These are phyloP conservation scores for Agrotis ipsilon DNA, from an alignment of 2,888 invertebrate species.

Conservation along the genomic window DNA sequence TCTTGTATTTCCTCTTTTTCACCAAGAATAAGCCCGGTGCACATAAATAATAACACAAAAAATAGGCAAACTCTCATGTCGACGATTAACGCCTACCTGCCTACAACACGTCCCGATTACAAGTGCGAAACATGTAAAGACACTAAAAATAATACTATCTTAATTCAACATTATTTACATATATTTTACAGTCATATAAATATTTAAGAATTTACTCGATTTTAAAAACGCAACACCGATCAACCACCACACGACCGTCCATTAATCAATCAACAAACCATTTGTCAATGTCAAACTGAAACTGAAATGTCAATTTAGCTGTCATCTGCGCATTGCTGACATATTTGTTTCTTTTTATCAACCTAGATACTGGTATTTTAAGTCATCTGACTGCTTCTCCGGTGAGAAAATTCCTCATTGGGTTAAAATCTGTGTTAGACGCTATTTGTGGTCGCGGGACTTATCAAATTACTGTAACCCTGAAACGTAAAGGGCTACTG, in stretches of 20 bases:
- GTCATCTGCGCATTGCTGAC: too few relatives aligned
- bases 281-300: constrained; percentile 38
- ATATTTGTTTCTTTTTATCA: too few relatives aligned
- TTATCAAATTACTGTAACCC: too few relatives aligned
- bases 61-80: constrained; percentile 80
- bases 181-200: constrained; percentile 23
- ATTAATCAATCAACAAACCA: constrained; percentile 56
- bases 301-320: constrained; percentile 1
- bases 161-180: constrained; percentile 42
- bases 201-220: constrained; percentile 28
- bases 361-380: too few relatives aligned
- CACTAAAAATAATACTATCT: constrained; percentile 27
- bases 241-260: constrained; percentile 20
- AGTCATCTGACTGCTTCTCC: too few relatives aligned
- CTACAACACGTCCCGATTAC: constrained; percentile 54
- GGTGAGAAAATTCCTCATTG: too few relatives aligned
- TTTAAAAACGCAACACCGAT: constrained; percentile 9
- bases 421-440: too few relatives aligned
- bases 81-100: constrained; percentile 75
- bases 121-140: constrained; percentile 44
- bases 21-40: constrained; percentile 77
- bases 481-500: too few relatives aligned
- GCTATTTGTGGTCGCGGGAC: too few relatives aligned
- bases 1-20: constrained; percentile 81
- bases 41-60: constrained; percentile 81